A percentile compares a stretch with the other conserved stretches of the same genome.
These are phyloP conservation scores for Frankliniella fusca DNA, from an alignment of 2,888 invertebrate genomes.

Conservation along the genomic window DNA sequence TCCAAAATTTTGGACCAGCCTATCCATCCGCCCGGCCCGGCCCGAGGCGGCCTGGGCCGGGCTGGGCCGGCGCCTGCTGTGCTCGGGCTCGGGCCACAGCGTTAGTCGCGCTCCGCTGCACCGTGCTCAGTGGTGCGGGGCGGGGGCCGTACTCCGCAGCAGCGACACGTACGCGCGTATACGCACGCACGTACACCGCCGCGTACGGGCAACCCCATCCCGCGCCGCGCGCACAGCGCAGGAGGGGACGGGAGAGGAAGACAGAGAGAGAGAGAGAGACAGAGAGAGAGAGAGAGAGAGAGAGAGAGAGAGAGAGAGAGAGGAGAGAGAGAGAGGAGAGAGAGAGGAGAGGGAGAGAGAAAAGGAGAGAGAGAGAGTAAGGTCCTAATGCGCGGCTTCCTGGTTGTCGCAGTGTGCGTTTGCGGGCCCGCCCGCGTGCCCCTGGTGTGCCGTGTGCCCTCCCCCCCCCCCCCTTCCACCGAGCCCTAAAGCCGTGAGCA, in stretches of 20 bases:
- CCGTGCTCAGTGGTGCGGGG: slow-evolving; percentile 5
- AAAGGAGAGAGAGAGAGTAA: neutral
- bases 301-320: neutral
- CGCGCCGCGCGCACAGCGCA: neutral
- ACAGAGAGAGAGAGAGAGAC: neutral
- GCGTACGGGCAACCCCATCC: neutral
- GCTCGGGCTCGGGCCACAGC: neutral
- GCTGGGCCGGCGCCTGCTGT: neutral
- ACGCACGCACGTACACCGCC: neutral
- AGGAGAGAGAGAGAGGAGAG: neutral
- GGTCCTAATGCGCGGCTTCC: neutral
- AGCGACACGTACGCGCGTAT: neutral
- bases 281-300: neutral
- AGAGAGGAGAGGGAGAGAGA: neutral
- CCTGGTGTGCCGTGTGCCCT: neutral
- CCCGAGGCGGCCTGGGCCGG: no score
- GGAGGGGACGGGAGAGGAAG: neutral
- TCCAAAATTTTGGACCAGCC: no score
- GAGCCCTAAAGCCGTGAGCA: neutral
- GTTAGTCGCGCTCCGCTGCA: slow-evolving; percentile 19
- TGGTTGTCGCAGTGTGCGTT: neutral
- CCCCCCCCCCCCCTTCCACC: no score
- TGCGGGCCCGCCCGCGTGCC: no score
- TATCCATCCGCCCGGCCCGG: neutral
- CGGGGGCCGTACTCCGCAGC: neutral